phyloP scores from a whole-genome alignment of 2,113 vertebrate species.

The Oreochromis niloticus region DNA sequence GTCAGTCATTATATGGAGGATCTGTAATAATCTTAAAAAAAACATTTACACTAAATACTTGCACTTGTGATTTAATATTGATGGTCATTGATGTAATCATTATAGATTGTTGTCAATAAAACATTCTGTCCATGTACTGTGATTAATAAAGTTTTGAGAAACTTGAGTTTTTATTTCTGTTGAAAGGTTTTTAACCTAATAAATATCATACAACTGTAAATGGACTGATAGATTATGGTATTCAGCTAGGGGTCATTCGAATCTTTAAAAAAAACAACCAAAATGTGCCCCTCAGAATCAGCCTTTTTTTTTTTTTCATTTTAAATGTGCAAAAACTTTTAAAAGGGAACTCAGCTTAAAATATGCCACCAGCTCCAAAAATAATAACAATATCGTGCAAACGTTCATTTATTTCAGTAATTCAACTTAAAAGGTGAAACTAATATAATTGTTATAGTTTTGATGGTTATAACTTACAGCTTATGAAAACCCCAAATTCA shows the following conservation, averaged over 20 bases:
- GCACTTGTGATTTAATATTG: constrained; percentile 42
- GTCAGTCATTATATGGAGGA: constrained; percentile 29
- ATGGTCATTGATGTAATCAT: constrained; percentile 52
- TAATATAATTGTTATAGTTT: background rate
- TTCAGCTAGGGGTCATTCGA: background rate
- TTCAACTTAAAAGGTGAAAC: background rate
- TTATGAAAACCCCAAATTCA: background rate
- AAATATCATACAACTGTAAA: background rate
- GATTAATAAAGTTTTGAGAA: constrained; percentile 62
- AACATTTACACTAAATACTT: constrained; percentile 26
- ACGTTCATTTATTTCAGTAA: background rate
- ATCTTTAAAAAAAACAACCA: background rate
- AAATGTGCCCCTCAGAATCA: background rate
- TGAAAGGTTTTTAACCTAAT: background rate
- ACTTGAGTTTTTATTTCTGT: background rate
- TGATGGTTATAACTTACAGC: background rate
- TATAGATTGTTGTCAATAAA: constrained; percentile 47
- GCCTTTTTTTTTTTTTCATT: background rate
- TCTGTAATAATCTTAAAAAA: constrained; percentile 8
- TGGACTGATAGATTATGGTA: background rate
- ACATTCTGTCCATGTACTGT: constrained; percentile 37
- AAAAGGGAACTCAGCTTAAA: background rate
- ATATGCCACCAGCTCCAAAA: background rate
- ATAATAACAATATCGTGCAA: background rate
- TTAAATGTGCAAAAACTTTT: background rate